Evolutionary conservation across 2,888 invertebrate species (phyloP), one percentile per base, ranked within the genome.

Genomic region (Euproctis similis): DNA sequence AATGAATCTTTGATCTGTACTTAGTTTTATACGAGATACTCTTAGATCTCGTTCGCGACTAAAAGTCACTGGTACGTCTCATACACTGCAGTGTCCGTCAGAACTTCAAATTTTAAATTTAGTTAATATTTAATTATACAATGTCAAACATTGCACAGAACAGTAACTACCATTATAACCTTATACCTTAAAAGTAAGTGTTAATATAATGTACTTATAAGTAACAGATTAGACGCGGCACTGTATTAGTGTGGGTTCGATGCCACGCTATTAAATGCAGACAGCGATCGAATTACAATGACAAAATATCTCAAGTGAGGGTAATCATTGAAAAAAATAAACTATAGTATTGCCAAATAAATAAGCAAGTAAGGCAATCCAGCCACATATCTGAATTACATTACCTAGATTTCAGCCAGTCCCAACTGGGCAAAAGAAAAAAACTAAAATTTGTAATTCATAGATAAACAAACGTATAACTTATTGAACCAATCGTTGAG

Each of bases 141-240:
- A 69, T 66, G 68, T 69, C 48, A 59, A 35, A 69, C 69, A 67
- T 62, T 66, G 67, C 35, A 29, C 54, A 55, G 52, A 54, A n/a
- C 50, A 44, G 53, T 45, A 34, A 25, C 46, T 33, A 34, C n/a
- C n/a, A n/a, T n/a, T n/a, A n/a, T n/a, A n/a, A n/a, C 23, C 34
- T 51, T 52, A 42, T 32, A 40, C 30, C 39, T 49, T 54, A 53
- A 52, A 34, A 19, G 27, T 47, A 40, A 24, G 30, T 24, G 13
- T 47, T 53, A 58, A 31, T 51, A 48, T 60, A 56, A 53, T 61
- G 59, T 65, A 63, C 59, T 60, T 60, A 58, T 26, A 44, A 28
- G 37, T 42, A 45, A 42, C 37, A 43, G 26, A 43, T 41, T 39
- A 30, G 21, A 17, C 28, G 24, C 19, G 34, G 29, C 28, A 40